A percentile compares a stretch with the other conserved stretches of the same genome.
Conservation (phyloP, 2,113 vertebrate genomes). For the Archocentrus centrarchus region DNA sequence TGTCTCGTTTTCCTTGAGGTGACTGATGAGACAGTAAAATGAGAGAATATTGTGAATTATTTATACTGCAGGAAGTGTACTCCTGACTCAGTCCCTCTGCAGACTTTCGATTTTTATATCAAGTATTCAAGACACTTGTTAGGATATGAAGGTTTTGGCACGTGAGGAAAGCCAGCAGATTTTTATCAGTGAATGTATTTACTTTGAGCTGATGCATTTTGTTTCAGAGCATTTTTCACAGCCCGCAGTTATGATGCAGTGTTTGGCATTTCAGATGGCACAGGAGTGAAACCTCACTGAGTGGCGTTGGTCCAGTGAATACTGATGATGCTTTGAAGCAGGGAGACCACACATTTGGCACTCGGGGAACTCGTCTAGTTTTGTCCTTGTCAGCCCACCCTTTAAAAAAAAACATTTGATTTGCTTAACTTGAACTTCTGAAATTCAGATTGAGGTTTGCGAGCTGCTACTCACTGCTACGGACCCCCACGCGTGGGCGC, state of each 20-base stretch:
- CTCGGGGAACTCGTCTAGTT: accelerated
- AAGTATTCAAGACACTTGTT: neutral
- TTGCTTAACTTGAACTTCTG: neutral
- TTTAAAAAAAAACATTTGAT: neutral
- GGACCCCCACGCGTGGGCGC: neutral
- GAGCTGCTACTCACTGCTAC: neutral
- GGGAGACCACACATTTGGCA: neutral
- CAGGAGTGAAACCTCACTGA: neutral
- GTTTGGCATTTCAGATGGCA: neutral
- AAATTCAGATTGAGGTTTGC: neutral
- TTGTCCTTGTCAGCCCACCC: neutral
- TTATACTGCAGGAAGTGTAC: neutral
- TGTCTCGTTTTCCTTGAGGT: accelerated
- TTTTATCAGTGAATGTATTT: neutral
- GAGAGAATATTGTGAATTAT: neutral
- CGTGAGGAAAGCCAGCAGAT: neutral
- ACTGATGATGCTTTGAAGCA: neutral
- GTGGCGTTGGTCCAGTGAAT: neutral
- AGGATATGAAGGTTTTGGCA: neutral
- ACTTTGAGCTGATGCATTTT: neutral
- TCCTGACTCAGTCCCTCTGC: neutral
- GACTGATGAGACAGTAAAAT: neutral
- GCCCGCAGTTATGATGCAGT: accelerated
- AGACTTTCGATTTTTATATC: neutral
- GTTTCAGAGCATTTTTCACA: neutral